phyloP scores from a whole-genome alignment of 2,888 invertebrate genomes.

The Ferdinandea cuprea region DNA sequence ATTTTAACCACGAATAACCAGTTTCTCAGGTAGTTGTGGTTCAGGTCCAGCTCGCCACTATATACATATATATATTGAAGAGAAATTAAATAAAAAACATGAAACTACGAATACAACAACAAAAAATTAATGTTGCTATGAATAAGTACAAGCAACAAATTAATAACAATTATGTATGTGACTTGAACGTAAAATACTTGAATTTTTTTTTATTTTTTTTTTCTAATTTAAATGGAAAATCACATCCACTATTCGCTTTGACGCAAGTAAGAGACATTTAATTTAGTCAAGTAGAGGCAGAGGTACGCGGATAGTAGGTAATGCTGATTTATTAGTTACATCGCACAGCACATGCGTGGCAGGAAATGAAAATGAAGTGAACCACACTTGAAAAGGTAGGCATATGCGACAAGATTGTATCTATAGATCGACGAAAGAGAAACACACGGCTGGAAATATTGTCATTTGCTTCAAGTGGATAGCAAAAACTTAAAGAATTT shows the following conservation, averaged over 20 bases:
- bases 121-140: slow-evolving; percentile 2
- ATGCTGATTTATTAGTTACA: not conserved
- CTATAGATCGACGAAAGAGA: not conserved
- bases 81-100: not conserved
- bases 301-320: not conserved
- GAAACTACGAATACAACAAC: not conserved
- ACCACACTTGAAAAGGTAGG: not conserved
- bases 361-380: slow-evolving; percentile 11
- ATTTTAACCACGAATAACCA: slow-evolving; percentile 42
- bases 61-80: too few species aligned
- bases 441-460: not conserved
- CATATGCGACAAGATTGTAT: not conserved
- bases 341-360: slow-evolving; percentile 15
- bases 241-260: not conserved
- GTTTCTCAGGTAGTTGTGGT: slow-evolving; percentile 55
- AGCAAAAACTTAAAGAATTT: too few species aligned
- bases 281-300: not conserved
- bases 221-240: slow-evolving; percentile 20
- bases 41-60: not conserved
- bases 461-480: too few species aligned
- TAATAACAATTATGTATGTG: slow-evolving; percentile 24
- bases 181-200: slow-evolving; percentile 36
- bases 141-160: not conserved
- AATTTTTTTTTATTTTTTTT: slow-evolving; percentile 15
- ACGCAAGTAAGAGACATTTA: not conserved